Evolutionary conservation across 1,140 invertebrate species (phyloP).

Genomic region (Euura lappo): DNA sequence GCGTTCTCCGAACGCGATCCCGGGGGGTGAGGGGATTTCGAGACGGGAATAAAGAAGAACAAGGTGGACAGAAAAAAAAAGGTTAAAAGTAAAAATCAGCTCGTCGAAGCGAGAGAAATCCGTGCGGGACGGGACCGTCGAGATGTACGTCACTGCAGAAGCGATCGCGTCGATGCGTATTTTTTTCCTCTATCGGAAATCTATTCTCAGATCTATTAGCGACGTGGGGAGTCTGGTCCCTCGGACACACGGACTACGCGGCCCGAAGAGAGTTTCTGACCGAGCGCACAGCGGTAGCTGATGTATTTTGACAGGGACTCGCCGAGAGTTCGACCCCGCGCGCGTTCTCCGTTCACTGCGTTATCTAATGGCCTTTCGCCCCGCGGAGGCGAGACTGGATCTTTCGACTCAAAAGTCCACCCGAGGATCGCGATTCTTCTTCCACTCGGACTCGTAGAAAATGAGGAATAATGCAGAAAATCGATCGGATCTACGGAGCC

Average conservation of each 20-base stretch:
- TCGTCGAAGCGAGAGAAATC: neutral
- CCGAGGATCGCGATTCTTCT: no score
- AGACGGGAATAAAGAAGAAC: neutral
- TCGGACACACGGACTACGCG: slow-evolving; percentile 31
- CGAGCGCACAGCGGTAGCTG: slow-evolving; percentile 59
- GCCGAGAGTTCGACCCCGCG: slow-evolving; percentile 33
- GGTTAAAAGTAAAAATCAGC: neutral
- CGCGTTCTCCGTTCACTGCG: slow-evolving; percentile 48
- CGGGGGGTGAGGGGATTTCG: no score
- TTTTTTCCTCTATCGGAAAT: neutral
- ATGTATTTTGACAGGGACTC: slow-evolving; percentile 56
- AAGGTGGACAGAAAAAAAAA: neutral
- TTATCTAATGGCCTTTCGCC: slow-evolving; percentile 51
- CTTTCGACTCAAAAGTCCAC: no score
- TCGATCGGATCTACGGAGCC: neutral
- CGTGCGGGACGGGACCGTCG: neutral
- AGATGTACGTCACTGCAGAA: neutral
- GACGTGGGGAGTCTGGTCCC: slow-evolving; percentile 56
- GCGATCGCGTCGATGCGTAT: neutral
- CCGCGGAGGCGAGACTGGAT: neutral
- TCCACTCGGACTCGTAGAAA: no score
- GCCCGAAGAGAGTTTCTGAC: slow-evolving; percentile 42
- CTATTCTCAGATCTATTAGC: slow-evolving; percentile 19
- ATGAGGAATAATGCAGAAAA: no score
- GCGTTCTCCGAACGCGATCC: neutral